Percentiles rank a stretch among this genome's conserved stretches.
phyloP scores from a whole-genome alignment of 2,113 vertebrate genomes.

The Xenotilapia caudafasciata region DNA sequence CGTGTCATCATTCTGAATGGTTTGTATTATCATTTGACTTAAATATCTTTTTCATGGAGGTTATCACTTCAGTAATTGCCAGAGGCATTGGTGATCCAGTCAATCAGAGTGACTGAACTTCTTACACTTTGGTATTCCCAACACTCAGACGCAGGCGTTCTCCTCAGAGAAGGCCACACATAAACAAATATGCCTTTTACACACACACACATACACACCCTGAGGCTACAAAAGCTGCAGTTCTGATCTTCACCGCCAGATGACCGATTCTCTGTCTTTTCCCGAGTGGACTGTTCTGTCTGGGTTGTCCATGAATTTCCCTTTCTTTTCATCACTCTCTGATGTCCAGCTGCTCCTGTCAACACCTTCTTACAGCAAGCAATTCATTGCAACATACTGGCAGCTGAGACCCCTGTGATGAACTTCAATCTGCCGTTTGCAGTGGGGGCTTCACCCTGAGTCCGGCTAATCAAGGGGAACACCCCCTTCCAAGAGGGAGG shows the following conservation, averaged over 20 bases:
- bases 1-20: not conserved
- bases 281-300: conserved; percentile 78
- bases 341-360: conserved; percentile 98
- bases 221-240: conserved; percentile 50
- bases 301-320: conserved; percentile 83
- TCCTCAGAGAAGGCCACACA: not conserved
- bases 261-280: conserved; percentile 37
- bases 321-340: conserved; percentile 89
- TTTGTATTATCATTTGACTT: conserved; percentile 19
- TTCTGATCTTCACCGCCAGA: conserved; percentile 63
- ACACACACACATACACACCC: conserved; percentile 9
- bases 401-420: conserved; percentile 91
- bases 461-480: conserved; percentile 77
- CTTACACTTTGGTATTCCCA: conserved; percentile 6
- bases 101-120: conserved; percentile 33
- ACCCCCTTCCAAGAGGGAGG: conserved; percentile 71
- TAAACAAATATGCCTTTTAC: conserved; percentile 23
- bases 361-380: conserved; percentile 92
- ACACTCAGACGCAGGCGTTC: not conserved
- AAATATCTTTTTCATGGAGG: conserved; percentile 19
- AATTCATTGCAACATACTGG: conserved; percentile 89
- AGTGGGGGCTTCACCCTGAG: conserved; percentile 78
- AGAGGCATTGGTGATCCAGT: conserved; percentile 31
- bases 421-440: conserved; percentile 83
- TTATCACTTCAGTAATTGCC: conserved; percentile 23